Conservation (phyloP, 2,113 vertebrate species). For the Notothenia rossii region DNA sequence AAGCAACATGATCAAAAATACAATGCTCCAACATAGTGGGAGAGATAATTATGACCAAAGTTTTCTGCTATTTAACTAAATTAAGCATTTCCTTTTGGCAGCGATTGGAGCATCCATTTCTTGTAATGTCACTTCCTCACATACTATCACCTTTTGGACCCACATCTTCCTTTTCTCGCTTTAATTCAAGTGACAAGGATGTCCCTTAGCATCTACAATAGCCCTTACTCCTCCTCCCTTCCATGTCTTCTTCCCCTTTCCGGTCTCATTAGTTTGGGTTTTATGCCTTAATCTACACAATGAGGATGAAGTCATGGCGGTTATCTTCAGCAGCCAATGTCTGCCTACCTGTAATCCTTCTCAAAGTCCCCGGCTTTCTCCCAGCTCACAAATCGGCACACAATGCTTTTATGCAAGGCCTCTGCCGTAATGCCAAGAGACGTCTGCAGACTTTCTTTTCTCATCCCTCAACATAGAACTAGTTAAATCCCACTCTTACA, state of each 20-base stretch:
- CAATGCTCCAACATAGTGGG: not conserved
- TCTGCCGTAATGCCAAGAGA: constrained; percentile 62
- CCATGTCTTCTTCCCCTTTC: constrained; percentile 62
- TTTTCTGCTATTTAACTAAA: not conserved
- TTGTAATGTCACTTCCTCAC: constrained; percentile 8
- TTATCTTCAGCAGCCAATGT: constrained; percentile 84
- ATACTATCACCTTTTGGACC: constrained; percentile 65
- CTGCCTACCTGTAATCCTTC: constrained; percentile 83
- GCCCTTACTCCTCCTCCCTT: constrained; percentile 52
- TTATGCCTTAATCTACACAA: constrained; percentile 92
- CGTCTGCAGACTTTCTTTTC: constrained; percentile 46
- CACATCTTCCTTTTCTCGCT: constrained; percentile 33
- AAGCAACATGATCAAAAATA: not conserved
- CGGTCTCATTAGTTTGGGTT: constrained; percentile 92
- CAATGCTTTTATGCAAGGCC: constrained; percentile 75
- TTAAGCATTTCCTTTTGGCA: not conserved
- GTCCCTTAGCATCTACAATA: constrained; percentile 58
- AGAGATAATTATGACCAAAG: not conserved
- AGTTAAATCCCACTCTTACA: constrained; percentile 51
- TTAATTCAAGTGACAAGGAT: constrained; percentile 38
- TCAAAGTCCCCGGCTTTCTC: constrained; percentile 69
- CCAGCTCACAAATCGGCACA: constrained; percentile 74
- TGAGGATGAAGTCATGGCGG: constrained; percentile 89
- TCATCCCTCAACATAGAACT: constrained; percentile 46
- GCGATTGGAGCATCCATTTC: not conserved